Percentiles rank a stretch among this genome's conserved stretches.
phyloP scores from a whole-genome alignment of 2,888 invertebrate species.

The Antitype chi region DNA sequence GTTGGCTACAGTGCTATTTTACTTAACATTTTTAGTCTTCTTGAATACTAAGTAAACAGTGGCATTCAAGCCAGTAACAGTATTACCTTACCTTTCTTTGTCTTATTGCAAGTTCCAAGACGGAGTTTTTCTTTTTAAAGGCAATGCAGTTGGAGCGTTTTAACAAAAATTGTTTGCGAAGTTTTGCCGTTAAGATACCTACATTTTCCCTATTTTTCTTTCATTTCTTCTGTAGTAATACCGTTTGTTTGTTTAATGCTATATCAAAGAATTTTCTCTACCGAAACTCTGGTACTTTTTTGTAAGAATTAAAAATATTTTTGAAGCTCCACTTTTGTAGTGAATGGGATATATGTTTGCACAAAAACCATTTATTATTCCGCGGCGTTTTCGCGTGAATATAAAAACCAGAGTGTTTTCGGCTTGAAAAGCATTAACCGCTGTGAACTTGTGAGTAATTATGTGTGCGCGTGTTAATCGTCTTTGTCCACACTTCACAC shows the following conservation, averaged over 20 bases:
- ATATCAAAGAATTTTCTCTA: slow-evolving; percentile 29
- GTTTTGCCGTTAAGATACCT: slow-evolving; percentile 47
- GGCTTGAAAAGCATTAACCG: slow-evolving; percentile 29
- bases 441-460: slow-evolving; percentile 9
- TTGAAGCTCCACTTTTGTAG: slow-evolving; percentile 15
- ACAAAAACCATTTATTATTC: slow-evolving; percentile 64
- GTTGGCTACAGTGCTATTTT: slow-evolving; percentile 18
- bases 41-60: slow-evolving; percentile 25
- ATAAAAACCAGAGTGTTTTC: slow-evolving; percentile 40
- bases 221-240: slow-evolving; percentile 20
- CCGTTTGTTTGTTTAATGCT: slow-evolving; percentile 42
- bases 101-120: slow-evolving; percentile 36
- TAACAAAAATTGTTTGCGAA: slow-evolving; percentile 55
- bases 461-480: slow-evolving; percentile 16
- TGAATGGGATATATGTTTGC: slow-evolving; percentile 31
- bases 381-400: slow-evolving; percentile 40
- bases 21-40: neutral
- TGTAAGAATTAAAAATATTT: slow-evolving; percentile 23
- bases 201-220: slow-evolving; percentile 31
- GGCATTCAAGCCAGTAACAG: slow-evolving; percentile 30
- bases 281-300: slow-evolving; percentile 13
- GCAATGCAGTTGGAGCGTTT: slow-evolving; percentile 57
- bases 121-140: slow-evolving; percentile 51
- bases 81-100: slow-evolving; percentile 48
- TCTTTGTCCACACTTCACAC: slow-evolving; percentile 17